Evolutionary conservation across 2,888 invertebrate species (phyloP), one percentile per base, ranked within the genome.

Genomic region (Diaprepes abbreviatus): DNA sequence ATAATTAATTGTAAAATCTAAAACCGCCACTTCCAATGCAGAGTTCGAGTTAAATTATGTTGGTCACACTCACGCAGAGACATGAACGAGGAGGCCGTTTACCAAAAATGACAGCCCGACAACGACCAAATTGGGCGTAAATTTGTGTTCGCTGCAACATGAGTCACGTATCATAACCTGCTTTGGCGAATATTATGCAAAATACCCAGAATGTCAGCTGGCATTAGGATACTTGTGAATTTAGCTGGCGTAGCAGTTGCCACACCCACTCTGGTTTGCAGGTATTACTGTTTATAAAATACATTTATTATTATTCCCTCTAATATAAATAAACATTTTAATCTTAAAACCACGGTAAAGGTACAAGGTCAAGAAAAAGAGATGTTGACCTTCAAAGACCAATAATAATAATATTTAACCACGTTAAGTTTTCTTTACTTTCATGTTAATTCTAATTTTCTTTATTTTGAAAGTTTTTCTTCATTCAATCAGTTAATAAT

Each of bases 81-180:
- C 21, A 16, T 21, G 1, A 21, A n/a, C 21, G n/a, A 45, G 45
- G 19, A 45, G n/a, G 45, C 21, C 45, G 64, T 65, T 43, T 33
- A 65, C 31, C 40, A 31, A 43, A 43, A 65, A 43, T 43, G 55
- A 28, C 64, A 54, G 38, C 10, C n/a, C 14, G 36, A 16, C 48
- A n/a, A 28, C 21, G 16, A 24, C 63, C 63, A 54, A 43, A 52
- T 52, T 63, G 63, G 63, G 45, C 35, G 50, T 59, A 38, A 59
- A 45, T 10, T 21, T n/a, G 16, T 45, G 45, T 45, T 45, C 0
- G 45, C 16, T 45, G 45, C 45, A 24, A 24, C 4, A 45, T 45
- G 45, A 45, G n/a, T 45, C 45, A 45, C 12, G 24, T 45, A 24
- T 12, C 24, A 0, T 3, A 45, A 45, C n/a, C 24, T 24, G 45